Evolutionary conservation across 2,797 vertebrate species (phyloP).

Genomic region (Pipistrellus pipistrellus): DNA sequence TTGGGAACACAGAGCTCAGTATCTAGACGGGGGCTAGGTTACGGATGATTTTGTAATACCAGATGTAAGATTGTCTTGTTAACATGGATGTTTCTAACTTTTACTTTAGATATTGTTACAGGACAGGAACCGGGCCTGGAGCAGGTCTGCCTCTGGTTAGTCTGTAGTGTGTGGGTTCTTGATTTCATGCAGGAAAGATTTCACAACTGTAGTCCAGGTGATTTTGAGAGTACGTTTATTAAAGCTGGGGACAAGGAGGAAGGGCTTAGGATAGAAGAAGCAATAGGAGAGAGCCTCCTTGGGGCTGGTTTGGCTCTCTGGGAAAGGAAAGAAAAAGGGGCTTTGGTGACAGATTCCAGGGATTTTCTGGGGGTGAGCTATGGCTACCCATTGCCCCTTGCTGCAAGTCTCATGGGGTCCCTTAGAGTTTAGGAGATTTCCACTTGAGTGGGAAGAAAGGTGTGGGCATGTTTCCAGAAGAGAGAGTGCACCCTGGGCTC

Average conservation of each 20-base stretch:
- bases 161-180: background rate
- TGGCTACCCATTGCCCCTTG: background rate
- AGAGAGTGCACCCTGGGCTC: background rate
- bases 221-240: background rate
- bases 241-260: background rate
- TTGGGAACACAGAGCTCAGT: background rate
- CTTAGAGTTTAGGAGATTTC: background rate
- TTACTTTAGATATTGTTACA: background rate
- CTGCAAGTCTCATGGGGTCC: background rate
- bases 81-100: slow-evolving; percentile 8
- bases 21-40: background rate
- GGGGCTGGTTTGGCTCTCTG: background rate
- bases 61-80: background rate
- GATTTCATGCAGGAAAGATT: background rate
- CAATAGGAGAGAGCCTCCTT: background rate
- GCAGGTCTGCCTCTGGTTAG: background rate
- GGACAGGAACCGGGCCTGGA: background rate
- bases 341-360: background rate
- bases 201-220: background rate
- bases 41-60: background rate
- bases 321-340: background rate
- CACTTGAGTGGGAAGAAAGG: background rate
- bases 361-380: background rate
- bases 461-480: background rate
- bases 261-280: background rate